These are phyloP conservation scores for Bedellia somnulentella DNA, from an alignment of 2,888 invertebrate species.

Conservation along the genomic window DNA sequence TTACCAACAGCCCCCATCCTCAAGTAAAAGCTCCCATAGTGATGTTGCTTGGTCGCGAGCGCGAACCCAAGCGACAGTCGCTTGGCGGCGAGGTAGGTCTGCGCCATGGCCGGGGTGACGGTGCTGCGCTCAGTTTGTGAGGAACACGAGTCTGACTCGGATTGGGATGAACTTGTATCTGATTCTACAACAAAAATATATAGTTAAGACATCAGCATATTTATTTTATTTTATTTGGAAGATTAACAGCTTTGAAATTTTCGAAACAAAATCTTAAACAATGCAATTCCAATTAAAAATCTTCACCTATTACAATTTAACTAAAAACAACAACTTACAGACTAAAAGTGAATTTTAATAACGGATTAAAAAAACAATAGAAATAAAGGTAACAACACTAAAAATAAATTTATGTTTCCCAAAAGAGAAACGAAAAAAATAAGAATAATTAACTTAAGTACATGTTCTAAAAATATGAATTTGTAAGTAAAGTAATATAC, in stretches of 20 bases:
- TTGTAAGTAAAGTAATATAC: no score
- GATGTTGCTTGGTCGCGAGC: conserved; percentile 63
- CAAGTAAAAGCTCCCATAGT: conserved; percentile 90
- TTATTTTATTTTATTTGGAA: no score
- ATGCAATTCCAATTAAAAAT: no score
- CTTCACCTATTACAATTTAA: not conserved
- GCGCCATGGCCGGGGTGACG: conserved; percentile 31
- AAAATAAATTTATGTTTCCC: no score
- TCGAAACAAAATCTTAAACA: no score
- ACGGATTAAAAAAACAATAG: not conserved
- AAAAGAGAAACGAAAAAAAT: no score
- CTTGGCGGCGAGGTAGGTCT: conserved; percentile 38
- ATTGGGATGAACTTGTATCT: conserved; percentile 39
- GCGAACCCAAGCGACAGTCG: conserved; percentile 54
- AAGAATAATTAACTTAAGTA: no score
- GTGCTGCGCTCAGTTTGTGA: conserved; percentile 64
- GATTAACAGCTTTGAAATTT: no score
- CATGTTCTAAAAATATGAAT: no score
- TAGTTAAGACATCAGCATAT: not conserved
- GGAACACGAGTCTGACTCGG: conserved; percentile 51
- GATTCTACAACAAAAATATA: conserved; percentile 23
- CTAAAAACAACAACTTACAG: not conserved
- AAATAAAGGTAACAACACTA: no score
- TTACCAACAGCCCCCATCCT: conserved; percentile 90
- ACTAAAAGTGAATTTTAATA: not conserved